These are phyloP conservation scores for Enteromius mattozi DNA, from an alignment of 2,797 vertebrate genomes.

Conservation along the genomic window DNA sequence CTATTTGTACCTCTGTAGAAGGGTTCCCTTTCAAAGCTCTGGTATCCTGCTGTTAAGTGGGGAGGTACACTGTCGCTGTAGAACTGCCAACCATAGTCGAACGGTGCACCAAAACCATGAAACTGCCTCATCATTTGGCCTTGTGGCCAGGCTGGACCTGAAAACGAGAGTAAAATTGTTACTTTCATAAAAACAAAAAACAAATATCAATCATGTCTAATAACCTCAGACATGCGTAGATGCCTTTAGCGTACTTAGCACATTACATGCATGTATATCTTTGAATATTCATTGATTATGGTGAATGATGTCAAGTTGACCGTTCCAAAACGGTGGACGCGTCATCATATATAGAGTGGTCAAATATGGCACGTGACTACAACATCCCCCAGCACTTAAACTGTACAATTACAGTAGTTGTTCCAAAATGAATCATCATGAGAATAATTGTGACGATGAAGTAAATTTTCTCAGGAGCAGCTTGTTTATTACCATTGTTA, in stretches of 20 bases:
- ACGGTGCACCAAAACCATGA: constrained; percentile 9
- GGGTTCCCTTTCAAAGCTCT: constrained; percentile 47
- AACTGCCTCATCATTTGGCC: neutral
- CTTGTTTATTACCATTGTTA: constrained; percentile 8
- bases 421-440: neutral
- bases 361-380: neutral
- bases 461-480: no score
- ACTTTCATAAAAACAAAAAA: neutral
- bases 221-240: neutral
- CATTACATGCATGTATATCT: neutral
- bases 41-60: constrained; percentile 6
- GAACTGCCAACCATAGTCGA: constrained; percentile 18
- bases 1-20: neutral
- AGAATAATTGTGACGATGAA: neutral
- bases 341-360: neutral
- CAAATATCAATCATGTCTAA: neutral
- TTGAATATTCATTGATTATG: neutral
- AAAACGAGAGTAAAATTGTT: neutral
- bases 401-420: neutral
- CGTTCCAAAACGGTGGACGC: neutral
- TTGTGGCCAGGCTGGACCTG: constrained; percentile 19
- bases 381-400: neutral
- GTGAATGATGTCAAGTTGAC: neutral
- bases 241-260: neutral
- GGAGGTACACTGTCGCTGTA: neutral